phyloP scores from a whole-genome alignment of 1,140 invertebrate genomes.

The Drosophila tropicalis region DNA sequence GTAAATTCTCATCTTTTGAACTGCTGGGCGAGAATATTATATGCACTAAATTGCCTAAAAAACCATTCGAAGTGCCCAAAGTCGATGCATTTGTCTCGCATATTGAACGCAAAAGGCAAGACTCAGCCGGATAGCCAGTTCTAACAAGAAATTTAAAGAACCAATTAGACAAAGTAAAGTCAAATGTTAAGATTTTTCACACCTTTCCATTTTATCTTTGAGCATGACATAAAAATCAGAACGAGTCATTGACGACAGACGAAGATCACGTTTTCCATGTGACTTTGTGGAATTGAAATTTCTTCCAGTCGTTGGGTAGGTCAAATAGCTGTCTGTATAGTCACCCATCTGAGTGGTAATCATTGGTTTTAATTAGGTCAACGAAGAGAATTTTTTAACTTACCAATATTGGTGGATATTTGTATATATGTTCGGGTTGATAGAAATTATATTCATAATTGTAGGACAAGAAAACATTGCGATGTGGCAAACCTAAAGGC shows the following conservation, averaged over 20 bases:
- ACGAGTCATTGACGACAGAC: conserved; percentile 49
- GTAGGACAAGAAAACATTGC: conserved; percentile 89
- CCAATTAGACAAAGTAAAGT: not conserved
- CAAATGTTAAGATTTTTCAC: not conserved
- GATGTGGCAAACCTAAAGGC: conserved; percentile 87
- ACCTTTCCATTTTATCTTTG: conserved; percentile 69
- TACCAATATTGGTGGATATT: conserved; percentile 71
- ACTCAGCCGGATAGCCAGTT: conserved; percentile 58
- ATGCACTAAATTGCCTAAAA: conserved; percentile 70
- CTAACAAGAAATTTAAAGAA: conserved; percentile 12
- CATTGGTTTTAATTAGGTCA: conserved; percentile 24
- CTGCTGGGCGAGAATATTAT: conserved; percentile 84
- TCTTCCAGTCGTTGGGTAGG: conserved; percentile 56
- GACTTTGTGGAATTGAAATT: conserved; percentile 12
- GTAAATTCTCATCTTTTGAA: conserved; percentile 84
- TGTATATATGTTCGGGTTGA: conserved; percentile 79
- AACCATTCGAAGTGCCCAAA: conserved; percentile 70
- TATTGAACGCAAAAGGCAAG: conserved; percentile 70
- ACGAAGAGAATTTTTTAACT: conserved; percentile 27
- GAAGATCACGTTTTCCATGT: conserved; percentile 39
- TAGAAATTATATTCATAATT: conserved; percentile 90
- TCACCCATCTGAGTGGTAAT: conserved; percentile 51
- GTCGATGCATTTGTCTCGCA: conserved; percentile 73
- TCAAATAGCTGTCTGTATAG: conserved; percentile 58
- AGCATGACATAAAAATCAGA: conserved; percentile 67